These are phyloP conservation scores for Sycobia sp. DNA, from an alignment of 1,140 invertebrate species.

Conservation along the genomic window DNA sequence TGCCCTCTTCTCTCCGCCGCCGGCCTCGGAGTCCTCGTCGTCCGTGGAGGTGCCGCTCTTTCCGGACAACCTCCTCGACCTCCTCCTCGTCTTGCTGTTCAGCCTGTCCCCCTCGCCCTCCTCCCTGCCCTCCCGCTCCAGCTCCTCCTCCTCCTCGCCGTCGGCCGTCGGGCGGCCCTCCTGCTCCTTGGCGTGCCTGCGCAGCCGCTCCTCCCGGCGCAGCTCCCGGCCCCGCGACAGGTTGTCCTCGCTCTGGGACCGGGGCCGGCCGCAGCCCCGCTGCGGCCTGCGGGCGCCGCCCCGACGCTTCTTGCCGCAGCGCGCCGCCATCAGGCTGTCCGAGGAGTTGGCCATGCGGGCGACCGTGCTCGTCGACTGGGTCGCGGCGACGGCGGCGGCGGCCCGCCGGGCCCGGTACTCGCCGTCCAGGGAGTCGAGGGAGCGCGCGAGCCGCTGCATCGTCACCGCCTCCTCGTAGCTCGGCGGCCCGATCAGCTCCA, in stretches of 20 bases:
- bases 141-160: too few relatives aligned
- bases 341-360: slow-evolving; percentile 44
- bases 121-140: neutral
- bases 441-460: slow-evolving; percentile 66
- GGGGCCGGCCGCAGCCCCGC: too few relatives aligned
- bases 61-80: slow-evolving; percentile 33
- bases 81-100: slow-evolving; percentile 41
- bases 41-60: neutral
- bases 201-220: slow-evolving; percentile 42
- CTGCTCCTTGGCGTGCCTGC: too few relatives aligned
- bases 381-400: slow-evolving; percentile 23
- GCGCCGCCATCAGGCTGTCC: slow-evolving; percentile 45
- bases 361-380: slow-evolving; percentile 24
- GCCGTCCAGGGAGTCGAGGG: slow-evolving; percentile 51
- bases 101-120: neutral
- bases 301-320: slow-evolving; percentile 46
- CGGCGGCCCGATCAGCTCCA: slow-evolving; percentile 70
- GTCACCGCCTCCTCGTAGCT: slow-evolving; percentile 76
- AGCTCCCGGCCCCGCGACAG: slow-evolving; percentile 46
- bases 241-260: slow-evolving; percentile 52
- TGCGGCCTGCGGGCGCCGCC: slow-evolving; percentile 32
- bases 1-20: neutral
- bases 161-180: neutral
- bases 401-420: too few relatives aligned
- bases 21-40: neutral